phyloP scores from a whole-genome alignment of 2,888 invertebrate genomes.

The Diarsia brunnea region DNA sequence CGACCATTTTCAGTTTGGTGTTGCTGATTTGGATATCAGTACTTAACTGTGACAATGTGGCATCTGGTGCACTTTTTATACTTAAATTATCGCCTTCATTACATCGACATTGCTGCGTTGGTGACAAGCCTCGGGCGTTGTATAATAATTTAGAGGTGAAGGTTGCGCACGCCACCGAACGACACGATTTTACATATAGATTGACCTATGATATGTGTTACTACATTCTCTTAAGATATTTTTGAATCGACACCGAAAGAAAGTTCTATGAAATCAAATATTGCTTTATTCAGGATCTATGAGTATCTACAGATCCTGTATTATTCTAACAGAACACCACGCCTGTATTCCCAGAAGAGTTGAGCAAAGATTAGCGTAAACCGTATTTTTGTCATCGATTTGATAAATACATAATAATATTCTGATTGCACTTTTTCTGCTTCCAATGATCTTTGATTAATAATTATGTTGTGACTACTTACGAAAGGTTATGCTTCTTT shows the following conservation, averaged over 20 bases:
- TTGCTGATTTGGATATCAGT: constrained; percentile 76
- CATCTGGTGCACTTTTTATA: constrained; percentile 81
- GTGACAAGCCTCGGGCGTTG: constrained; percentile 54
- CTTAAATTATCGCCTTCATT: constrained; percentile 69
- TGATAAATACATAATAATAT: not conserved
- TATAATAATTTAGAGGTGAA: constrained; percentile 54
- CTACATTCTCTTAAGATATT: constrained; percentile 11
- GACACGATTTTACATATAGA: not conserved
- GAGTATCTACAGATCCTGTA: too few species aligned
- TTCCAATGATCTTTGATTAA: not conserved
- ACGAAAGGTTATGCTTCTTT: not conserved
- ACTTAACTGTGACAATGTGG: constrained; percentile 77
- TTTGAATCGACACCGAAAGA: not conserved
- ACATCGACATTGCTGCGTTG: constrained; percentile 16
- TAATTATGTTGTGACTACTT: not conserved
- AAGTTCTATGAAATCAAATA: too few species aligned
- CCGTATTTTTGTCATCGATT: not conserved
- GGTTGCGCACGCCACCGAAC: constrained; percentile 36
- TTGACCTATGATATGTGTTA: constrained; percentile 3
- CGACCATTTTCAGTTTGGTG: constrained; percentile 80
- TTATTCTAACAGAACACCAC: too few species aligned
- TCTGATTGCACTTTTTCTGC: not conserved
- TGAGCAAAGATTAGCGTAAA: not conserved
- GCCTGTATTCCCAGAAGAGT: not conserved
- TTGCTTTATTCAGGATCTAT: too few species aligned